Percentiles rank a stretch among this genome's conserved stretches.
Conservation (phyloP, 2,797 vertebrate genomes). For the Siniperca undulata region DNA sequence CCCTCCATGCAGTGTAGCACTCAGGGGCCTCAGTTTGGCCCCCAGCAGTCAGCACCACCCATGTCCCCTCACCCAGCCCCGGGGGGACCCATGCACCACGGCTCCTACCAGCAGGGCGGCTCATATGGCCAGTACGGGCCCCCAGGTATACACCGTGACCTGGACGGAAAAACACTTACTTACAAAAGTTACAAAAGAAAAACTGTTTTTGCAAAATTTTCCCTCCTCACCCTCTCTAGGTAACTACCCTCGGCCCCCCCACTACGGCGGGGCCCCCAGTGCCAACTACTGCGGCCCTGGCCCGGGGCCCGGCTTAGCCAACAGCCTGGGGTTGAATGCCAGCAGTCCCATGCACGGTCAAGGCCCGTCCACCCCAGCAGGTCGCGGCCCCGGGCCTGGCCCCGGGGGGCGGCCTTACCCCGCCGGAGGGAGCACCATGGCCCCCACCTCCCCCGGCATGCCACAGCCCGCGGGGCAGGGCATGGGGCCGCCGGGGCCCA, state of each 20-base stretch:
- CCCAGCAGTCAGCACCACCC: constrained; percentile 90
- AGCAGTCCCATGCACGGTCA: constrained; percentile 95
- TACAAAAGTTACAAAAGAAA: not conserved
- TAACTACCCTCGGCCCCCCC: constrained; percentile 91
- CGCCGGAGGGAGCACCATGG: constrained; percentile 86
- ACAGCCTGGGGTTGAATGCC: constrained; percentile 87
- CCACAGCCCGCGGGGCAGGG: constrained; percentile 91
- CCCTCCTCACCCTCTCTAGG: constrained; percentile 78
- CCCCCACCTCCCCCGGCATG: constrained; percentile 93
- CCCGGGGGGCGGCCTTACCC: constrained; percentile 89
- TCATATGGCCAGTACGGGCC: constrained; percentile 93
- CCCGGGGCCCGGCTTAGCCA: constrained; percentile 88
- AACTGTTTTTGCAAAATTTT: not conserved
- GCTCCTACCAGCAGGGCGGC: constrained; percentile 91
- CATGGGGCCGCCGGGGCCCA: constrained; percentile 90
- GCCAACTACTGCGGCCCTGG: constrained; percentile 92
- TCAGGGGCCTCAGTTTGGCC: constrained; percentile 90
- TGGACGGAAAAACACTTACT: accelerated
- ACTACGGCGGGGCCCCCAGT: constrained; percentile 91
- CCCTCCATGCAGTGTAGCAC: constrained; percentile 90
- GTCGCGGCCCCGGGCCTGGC: constrained; percentile 88
- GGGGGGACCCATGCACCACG: constrained; percentile 78
- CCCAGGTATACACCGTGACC: constrained; percentile 84
- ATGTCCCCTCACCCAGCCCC: constrained; percentile 92
- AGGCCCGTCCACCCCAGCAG: constrained; percentile 89